Evolutionary conservation across 2,113 vertebrate species (phyloP).

Genomic region (Psammodynastes pulverulentus): DNA sequence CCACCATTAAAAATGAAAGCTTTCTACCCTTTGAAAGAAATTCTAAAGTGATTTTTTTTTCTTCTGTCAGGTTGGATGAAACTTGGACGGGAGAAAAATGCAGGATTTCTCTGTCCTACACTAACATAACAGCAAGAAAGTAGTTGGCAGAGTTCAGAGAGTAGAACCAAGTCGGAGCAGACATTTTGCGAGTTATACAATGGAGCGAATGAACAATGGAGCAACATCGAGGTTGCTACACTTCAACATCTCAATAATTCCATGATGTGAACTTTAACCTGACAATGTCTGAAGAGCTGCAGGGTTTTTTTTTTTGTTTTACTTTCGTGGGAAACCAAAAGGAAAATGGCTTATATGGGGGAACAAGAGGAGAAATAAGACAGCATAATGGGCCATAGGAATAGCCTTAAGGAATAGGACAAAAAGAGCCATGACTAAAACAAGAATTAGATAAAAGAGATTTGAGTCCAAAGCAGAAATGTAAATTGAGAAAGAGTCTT

Average conservation of each 20-base stretch:
- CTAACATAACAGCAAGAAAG: neutral
- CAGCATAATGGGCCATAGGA: neutral
- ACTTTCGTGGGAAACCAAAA: neutral
- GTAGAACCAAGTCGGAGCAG: neutral
- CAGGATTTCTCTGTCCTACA: neutral
- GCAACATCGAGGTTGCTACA: neutral
- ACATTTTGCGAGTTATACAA: neutral
- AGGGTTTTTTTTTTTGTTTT: neutral
- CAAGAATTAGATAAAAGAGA: neutral
- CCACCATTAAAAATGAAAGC: neutral
- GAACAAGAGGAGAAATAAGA: neutral
- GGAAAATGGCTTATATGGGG: neutral
- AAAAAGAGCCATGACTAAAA: neutral
- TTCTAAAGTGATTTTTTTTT: neutral
- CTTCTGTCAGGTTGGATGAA: neutral
- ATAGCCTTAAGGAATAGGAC: neutral
- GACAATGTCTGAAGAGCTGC: neutral
- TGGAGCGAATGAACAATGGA: too few relatives aligned
- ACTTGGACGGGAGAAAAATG: neutral
- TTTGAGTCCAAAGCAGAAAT: neutral
- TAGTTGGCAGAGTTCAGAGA: neutral
- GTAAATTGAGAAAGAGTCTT: neutral
- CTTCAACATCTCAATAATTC: neutral
- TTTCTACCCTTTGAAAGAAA: neutral
- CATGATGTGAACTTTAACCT: neutral